Evolutionary conservation across 1,140 invertebrate species (phyloP).

Genomic region (Leptinotarsa undecemlineata): DNA sequence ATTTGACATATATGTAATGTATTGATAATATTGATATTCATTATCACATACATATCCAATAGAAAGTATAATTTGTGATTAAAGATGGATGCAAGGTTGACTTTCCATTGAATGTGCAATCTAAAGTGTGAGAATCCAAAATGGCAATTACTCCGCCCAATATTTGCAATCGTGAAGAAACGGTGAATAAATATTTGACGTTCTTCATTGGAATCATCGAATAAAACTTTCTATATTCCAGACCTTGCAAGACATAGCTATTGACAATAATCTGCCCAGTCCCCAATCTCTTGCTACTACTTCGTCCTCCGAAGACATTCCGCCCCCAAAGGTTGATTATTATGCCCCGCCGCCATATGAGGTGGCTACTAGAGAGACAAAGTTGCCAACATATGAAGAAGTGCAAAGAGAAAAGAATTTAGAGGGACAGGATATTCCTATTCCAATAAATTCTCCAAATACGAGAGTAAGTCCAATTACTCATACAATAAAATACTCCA

Average conservation of each 20-base stretch:
- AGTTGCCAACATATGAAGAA: constrained; percentile 89
- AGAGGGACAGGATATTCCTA: constrained; percentile 59
- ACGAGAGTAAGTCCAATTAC: constrained; percentile 20
- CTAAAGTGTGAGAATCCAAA: neutral
- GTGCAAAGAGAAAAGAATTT: constrained; percentile 83
- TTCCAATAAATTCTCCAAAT: constrained; percentile 29
- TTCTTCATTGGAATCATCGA: neutral
- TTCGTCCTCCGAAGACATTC: constrained; percentile 62
- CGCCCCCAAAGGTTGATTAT: constrained; percentile 79
- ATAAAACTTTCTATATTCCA: neutral
- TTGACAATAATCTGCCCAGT: constrained; percentile 25
- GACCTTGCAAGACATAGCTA: constrained; percentile 22
- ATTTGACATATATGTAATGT: neutral
- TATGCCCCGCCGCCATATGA: constrained; percentile 86
- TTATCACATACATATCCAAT: neutral
- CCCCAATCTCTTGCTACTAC: constrained; percentile 27
- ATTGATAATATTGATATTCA: neutral
- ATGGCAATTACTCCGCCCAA: constrained; percentile 29
- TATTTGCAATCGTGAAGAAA: constrained; percentile 11
- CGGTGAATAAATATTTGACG: neutral
- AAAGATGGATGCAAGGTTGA: constrained; percentile 11
- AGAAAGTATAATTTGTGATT: neutral
- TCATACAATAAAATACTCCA: too few relatives aligned
- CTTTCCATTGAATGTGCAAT: neutral
- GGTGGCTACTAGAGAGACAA: constrained; percentile 74